Evolutionary conservation across 2,888 invertebrate genomes (phyloP), one percentile per base, ranked within the genome.

Genomic region (Lithophane ornitopus): DNA sequence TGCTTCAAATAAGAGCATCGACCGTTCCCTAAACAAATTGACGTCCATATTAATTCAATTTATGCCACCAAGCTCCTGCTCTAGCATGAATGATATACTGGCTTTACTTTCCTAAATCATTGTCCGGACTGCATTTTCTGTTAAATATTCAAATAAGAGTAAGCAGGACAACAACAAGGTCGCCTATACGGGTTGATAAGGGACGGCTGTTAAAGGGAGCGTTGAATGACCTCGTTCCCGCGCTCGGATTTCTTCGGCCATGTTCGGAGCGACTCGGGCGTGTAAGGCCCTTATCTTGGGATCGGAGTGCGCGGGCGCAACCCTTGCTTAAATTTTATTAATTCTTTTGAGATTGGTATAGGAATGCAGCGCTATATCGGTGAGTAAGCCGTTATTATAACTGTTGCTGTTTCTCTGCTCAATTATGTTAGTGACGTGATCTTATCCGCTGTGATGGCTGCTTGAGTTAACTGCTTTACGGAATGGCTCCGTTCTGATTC

Each of bases 271-370:
- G 81, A 88, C 88, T 95, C 94, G 94, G 89, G 86, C 88, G 84
- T 86, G 87, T 86, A 89, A 88, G 91, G 91, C 85, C 88, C 92
- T 93, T 95, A 95, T 95, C 95, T 93, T 82, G 87, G 84, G 88
- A 95, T 95, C 95, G 92, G 86, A 90, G 90, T 92, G 93, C 94
- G 93, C 94, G 88, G 81, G 92, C 95, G 95, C 95, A 95, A 93
- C 94, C 93, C 93, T 89, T 87, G 86, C 77, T 87, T 85, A 70
- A 34, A 78, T 76, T 81, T 82, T 84, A 81, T 83, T 87, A 84
- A 81, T 85, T 84, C 72, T 85, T 87, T 84, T 88, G 75, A 85
- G 76, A 73, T 87, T 85, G 70, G 73, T 82, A 76, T 73, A 80
- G 88, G 92, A 90, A 91, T 92, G 90, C 87, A 80, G 83, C 75